Conservation (phyloP, 1,140 invertebrate genomes). For the Eufriesea mexicana region DNA sequence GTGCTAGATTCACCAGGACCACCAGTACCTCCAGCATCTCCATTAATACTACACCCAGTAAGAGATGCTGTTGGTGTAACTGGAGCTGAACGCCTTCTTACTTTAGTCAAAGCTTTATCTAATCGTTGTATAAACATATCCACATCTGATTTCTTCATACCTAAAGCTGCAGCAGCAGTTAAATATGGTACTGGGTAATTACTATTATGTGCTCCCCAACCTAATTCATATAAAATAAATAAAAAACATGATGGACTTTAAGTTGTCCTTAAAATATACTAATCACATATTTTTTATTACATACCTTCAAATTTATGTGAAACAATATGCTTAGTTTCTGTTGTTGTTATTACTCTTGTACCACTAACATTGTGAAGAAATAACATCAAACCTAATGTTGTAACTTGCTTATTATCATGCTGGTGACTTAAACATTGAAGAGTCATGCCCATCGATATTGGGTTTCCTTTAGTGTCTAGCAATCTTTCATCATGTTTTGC, state of each 20-base stretch:
- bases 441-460: constrained; percentile 89
- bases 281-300: constrained; percentile 2
- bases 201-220: constrained; percentile 88
- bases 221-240: constrained; percentile 74
- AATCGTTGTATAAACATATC: constrained; percentile 86
- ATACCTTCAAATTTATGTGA: constrained; percentile 84
- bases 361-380: constrained; percentile 89
- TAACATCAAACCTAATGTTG: constrained; percentile 88
- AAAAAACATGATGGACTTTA: neutral
- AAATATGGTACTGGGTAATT: constrained; percentile 86
- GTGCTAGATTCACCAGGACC: constrained; percentile 80
- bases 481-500: constrained; percentile 85
- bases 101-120: constrained; percentile 84
- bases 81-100: constrained; percentile 82
- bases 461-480: constrained; percentile 87
- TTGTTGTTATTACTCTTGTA: constrained; percentile 85
- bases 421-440: constrained; percentile 78
- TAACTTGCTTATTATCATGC: constrained; percentile 81
- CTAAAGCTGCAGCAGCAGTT: constrained; percentile 88
- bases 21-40: constrained; percentile 75
- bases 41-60: constrained; percentile 79
- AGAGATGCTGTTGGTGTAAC: constrained; percentile 82
- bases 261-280: neutral
- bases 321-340: constrained; percentile 84
- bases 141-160: constrained; percentile 87